phyloP scores from a whole-genome alignment of 1,140 invertebrate species.

The Zaprionus inermis region DNA sequence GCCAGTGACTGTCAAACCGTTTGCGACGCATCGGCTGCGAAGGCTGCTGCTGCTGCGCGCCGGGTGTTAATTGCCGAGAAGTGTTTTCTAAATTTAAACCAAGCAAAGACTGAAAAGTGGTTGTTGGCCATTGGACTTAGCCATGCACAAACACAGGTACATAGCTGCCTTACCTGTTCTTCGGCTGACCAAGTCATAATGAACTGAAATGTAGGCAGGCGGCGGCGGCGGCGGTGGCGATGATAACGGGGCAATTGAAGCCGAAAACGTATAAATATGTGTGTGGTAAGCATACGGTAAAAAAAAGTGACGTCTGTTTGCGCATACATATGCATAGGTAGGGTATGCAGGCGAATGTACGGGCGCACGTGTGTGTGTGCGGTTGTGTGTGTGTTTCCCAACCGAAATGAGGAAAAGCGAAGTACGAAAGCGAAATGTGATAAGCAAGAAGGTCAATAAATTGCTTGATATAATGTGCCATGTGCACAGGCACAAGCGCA shows the following conservation, averaged over 20 bases:
- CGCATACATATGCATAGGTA: conserved; percentile 11
- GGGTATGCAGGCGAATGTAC: conserved; percentile 4
- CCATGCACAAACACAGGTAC: not conserved
- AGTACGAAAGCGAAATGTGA: conserved; percentile 62
- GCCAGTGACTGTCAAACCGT: conserved; percentile 26
- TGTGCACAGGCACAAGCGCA: conserved; percentile 36
- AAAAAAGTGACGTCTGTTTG: conserved; percentile 58
- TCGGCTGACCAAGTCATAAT: conserved; percentile 10
- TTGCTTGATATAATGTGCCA: conserved; percentile 63
- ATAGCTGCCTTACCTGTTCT: conserved; percentile 21
- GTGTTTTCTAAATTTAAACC: conserved; percentile 26
- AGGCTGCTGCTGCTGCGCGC: conserved; percentile 24
- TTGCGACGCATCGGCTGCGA: not conserved
- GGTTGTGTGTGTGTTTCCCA: conserved; percentile 14
- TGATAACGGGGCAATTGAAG: conserved; percentile 44
- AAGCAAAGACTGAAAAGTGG: conserved; percentile 23
- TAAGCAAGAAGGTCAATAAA: conserved; percentile 81
- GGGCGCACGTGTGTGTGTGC: not conserved
- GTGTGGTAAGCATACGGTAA: not conserved
- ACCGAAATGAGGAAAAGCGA: conserved; percentile 46
- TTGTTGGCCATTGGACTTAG: conserved; percentile 24
- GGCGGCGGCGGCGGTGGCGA: not conserved
- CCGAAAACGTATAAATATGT: conserved; percentile 13
- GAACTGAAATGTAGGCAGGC: conserved; percentile 19
- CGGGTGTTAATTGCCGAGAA: conserved; percentile 38